Base-by-base conservation (phyloP, 2,888 invertebrate genomes). In the Apeira syringaria region DNA sequence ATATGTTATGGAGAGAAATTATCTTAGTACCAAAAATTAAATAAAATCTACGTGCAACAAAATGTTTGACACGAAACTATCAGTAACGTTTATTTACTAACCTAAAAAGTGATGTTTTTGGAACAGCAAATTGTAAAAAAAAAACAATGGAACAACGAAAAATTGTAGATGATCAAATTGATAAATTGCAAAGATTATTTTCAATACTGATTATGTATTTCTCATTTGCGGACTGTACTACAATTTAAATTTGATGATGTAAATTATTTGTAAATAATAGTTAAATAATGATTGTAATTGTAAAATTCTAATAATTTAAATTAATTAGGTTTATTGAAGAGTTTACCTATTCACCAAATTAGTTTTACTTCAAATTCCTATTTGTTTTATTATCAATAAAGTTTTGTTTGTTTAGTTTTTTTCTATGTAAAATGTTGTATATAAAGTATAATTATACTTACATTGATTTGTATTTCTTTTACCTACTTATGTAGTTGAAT, bases 401-500 rank as follows among this genome's bases (percentile, higher is more conserved):
- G 57, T 62, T 68, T 64, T 59, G 39, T 56, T 59, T 47, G 56
- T 42, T 52, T 49, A 53, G 59, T 50, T 54, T 56, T 54, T 56
- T 52, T 40, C 49, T 53, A 44, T 70, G 68, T 73, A 71, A 59
- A 63, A 65, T 65, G 56, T 65, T 76, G 74, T 78, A 74, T 66
- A 82, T 53, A 24, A 63, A 67, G 65, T 15, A n/a, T n/a, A n/a
- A n/a, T n/a, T n/a, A n/a, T n/a, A 73, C 65, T 67, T 15, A 53
- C 74, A 79, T 78, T 80, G 56, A 76, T 79, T 78, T 69, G 75
- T 77, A 73, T 53, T 52, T 56, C 52, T 56, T 59, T 3, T 47
- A 75, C 75, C 66, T 79, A 80, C 66, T 70, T 70, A 59, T 64
- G 77, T 80, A 84, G 78, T 76, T 65, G 68, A 79, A 37, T 46